Evolutionary conservation across 2,888 invertebrate species (phyloP), one percentile per base, ranked within the genome.

Genomic region (Druceiella hillmani): DNA sequence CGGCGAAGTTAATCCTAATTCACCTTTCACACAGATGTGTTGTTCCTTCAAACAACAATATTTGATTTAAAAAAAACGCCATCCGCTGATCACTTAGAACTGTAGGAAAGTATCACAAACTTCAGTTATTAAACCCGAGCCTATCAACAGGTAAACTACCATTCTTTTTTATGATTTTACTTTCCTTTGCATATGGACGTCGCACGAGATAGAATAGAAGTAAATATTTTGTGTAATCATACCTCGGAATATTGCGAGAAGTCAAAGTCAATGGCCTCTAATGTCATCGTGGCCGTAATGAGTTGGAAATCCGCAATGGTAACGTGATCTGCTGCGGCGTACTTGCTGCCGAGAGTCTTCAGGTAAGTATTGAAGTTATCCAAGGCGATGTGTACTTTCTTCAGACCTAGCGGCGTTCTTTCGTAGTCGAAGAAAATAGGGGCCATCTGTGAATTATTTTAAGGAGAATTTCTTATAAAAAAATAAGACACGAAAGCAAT

Each of bases 231-330:
- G n/a, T n/a, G n/a, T n/a, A n/a, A n/a, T n/a, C n/a, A n/a, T n/a
- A 79, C 72, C 45, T 67, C 57, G 6, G 74, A 64, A 61, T 81
- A 86, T 7, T 67, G 56, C 2, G 72, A 66, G 36, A 85, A 65
- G 54, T 81, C 78, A 48, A 83, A 82, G 33, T 69, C 63, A 38
- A 83, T 81, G 0, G 79, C 82, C 59, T 87, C 86, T 30, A 87
- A 59, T 33, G 83, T 81, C 68, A 85, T 76, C 0, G 83, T 84
- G 1, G 83, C 75, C 35, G 83, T 77, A 30, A 84, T 61, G 9
- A 87, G 64, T 20, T 78, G 79, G 50, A 86, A 81, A 62, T 87
- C 87, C 1, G 85, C 85, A 46, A 87, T 84, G 4, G 86, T 87
- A 33, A 87, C 52, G 45, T 77, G 61, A 51, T 83, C 76, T 37